Evolutionary conservation across 2,113 vertebrate genomes (phyloP), one percentile per base, ranked within the genome.

Genomic region (Fulica atra): DNA sequence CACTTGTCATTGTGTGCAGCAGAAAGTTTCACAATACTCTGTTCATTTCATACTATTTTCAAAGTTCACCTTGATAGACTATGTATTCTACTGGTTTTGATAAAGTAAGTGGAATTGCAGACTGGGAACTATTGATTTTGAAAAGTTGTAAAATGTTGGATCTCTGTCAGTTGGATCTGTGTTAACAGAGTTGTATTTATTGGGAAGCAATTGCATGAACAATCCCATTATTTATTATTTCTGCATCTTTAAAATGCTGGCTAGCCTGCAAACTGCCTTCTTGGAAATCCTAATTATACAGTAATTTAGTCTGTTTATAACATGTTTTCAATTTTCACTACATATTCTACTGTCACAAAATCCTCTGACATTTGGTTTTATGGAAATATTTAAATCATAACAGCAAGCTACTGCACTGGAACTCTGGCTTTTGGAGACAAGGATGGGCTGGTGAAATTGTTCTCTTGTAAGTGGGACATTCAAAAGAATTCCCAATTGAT

Each of bases 291-390:
- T 92, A 89, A 96, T 95, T 89, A 77, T 65, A 83, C 92, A 85
- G 53, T 77, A 87, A 92, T 94, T 96, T 64, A 40, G 33, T 81
- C 95, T 92, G 80, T 86, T 95, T 96, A 83, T 92, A 93, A 86
- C 44, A 89, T 95, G 79, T 83, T 97, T 97, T 97, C 90, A 96
- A 95, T 97, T 97, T 97, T 96, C 81, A 92, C 64, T 96, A 44
- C 88, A 76, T 92, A 89, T 90, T 97, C 95, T 94, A 79, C 95
- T 96, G 95, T 94, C 91, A 96, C 59, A 92, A 95, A 96, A 92
- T 86, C 76, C 72, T 72, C 57, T 65, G 74, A 84, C 63, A 82
- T 97, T 91, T 96, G 73, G 79, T 77, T 97, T 97, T 91, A 90
- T 88, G 69, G 74, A 94, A 95, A 96, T 97, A 93, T 94, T 96